These are phyloP conservation scores for Beris chalybata DNA, from an alignment of 2,888 invertebrate species.

Conservation along the genomic window DNA sequence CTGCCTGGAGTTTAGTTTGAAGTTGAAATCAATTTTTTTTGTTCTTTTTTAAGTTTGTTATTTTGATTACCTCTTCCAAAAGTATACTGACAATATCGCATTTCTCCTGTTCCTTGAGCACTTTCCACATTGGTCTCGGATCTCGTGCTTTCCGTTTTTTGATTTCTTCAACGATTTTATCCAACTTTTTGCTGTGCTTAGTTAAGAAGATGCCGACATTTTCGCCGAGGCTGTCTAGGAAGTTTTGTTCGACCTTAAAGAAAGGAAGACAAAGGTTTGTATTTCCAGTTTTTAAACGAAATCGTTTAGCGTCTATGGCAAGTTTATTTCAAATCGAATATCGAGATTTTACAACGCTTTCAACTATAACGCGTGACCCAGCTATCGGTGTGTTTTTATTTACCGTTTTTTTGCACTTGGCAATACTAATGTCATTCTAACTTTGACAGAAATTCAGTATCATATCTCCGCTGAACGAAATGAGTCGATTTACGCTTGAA, in stretches of 20 bases:
- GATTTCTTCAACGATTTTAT: constrained; percentile 43
- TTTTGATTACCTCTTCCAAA: constrained; percentile 43
- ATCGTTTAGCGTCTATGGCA: too few species aligned
- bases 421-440: too few species aligned
- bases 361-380: too few species aligned
- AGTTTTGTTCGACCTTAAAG: constrained; percentile 48
- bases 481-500: too few species aligned
- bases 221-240: constrained; percentile 48
- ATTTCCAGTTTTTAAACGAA: too few species aligned
- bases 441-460: too few species aligned
- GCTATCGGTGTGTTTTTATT: too few species aligned
- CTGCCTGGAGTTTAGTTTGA: constrained; percentile 41
- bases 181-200: constrained; percentile 45
- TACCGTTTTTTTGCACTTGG: too few species aligned
- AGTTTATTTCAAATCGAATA: too few species aligned
- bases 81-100: constrained; percentile 50
- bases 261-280: neutral
- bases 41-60: neutral
- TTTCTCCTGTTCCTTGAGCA: constrained; percentile 46
- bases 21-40: neutral
- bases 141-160: constrained; percentile 44
- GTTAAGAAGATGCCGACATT: constrained; percentile 47
- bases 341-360: too few species aligned
- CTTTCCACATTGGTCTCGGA: constrained; percentile 48
- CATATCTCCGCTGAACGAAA: too few species aligned